Conservation (phyloP, 2,888 invertebrate species). For the Acanthococcus lagerstroemiae region DNA sequence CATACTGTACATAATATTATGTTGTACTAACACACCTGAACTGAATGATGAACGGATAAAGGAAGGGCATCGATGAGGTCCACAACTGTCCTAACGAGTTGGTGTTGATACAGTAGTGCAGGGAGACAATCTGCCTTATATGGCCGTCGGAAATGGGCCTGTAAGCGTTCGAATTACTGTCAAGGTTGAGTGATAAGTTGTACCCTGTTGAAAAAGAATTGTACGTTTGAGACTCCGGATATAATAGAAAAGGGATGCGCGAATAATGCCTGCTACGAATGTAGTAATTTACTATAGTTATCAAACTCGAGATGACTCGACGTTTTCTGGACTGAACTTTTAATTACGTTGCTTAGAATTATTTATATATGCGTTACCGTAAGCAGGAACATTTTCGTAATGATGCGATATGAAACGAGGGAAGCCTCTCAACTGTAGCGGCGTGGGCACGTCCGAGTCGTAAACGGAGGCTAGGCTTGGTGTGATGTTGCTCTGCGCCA, state of each 20-base stretch:
- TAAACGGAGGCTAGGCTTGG: conserved; percentile 31
- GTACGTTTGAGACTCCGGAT: no score
- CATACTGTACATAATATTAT: not conserved
- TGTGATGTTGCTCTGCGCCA: conserved; percentile 40
- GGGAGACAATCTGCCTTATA: conserved; percentile 45
- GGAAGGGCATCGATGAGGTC: conserved; percentile 48
- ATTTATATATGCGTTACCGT: conserved; percentile 9
- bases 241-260: no score
- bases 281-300: not conserved
- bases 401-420: conserved; percentile 41
- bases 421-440: conserved; percentile 43
- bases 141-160: conserved; percentile 44
- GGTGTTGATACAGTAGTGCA: conserved; percentile 47
- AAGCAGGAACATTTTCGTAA: conserved; percentile 8
- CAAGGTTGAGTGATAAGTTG: conserved; percentile 26
- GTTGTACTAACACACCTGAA: conserved; percentile 43
- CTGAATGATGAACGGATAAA: conserved; percentile 49
- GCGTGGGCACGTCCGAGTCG: conserved; percentile 40
- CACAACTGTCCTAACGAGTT: conserved; percentile 48
- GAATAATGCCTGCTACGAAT: not conserved
- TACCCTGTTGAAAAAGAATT: conserved; percentile 15
- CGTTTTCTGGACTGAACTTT: no score
- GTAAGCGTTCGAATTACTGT: conserved; percentile 37
- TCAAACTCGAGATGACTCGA: not conserved
- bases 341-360: no score